phyloP scores from a whole-genome alignment of 1,140 invertebrate species.

The Tachypleus tridentatus region DNA sequence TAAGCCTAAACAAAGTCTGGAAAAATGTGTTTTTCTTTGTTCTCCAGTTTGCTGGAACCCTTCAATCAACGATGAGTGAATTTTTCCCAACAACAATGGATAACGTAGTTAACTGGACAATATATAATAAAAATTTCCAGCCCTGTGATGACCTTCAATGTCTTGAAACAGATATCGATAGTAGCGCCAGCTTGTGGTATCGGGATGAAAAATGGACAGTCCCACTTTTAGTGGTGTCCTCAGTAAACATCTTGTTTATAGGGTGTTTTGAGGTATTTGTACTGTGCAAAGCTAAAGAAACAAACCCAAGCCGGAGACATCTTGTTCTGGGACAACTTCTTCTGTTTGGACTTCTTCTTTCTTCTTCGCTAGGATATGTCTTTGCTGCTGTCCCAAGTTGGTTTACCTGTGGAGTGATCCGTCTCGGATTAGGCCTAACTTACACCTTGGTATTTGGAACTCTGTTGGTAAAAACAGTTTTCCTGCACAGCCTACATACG shows the following conservation, averaged over 20 bases:
- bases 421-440: constrained; percentile 71
- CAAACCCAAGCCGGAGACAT: constrained; percentile 68
- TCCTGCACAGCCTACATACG: constrained; percentile 76
- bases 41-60: too few relatives aligned
- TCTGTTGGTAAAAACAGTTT: constrained; percentile 85
- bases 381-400: constrained; percentile 55
- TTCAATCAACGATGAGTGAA: too few relatives aligned
- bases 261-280: constrained; percentile 75
- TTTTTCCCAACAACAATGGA: too few relatives aligned
- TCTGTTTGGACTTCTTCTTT: constrained; percentile 69
- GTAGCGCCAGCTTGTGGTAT: too few relatives aligned
- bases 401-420: constrained; percentile 65
- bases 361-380: constrained; percentile 63
- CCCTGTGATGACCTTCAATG: too few relatives aligned
- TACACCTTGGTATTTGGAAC: constrained; percentile 86
- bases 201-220: constrained; percentile 64
- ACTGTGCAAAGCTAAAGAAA: constrained; percentile 70
- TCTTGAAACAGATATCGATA: too few relatives aligned
- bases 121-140: too few relatives aligned
- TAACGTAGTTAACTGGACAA: too few relatives aligned
- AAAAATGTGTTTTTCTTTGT: too few relatives aligned
- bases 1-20: too few relatives aligned
- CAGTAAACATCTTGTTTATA: constrained; percentile 64
- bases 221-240: constrained; percentile 62
- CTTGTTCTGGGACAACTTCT: constrained; percentile 83